A percentile compares a stretch with the other conserved stretches of the same genome.
phyloP scores from a whole-genome alignment of 2,113 vertebrate genomes.

The Columba livia region DNA sequence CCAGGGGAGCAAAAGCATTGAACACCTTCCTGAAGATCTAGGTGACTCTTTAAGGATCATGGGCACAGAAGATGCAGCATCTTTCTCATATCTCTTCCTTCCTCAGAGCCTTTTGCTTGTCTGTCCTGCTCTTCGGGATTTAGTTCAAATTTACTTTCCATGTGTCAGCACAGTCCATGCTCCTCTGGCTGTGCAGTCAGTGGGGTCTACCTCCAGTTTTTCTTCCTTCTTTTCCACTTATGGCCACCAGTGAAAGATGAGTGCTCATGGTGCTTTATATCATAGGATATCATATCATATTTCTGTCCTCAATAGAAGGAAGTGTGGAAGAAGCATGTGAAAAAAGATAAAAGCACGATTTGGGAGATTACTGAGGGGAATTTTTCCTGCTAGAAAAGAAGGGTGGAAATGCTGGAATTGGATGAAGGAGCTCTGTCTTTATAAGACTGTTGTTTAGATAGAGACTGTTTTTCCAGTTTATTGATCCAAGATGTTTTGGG shows the following conservation, averaged over 20 bases:
- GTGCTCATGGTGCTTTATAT: neutral
- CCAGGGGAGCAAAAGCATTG: neutral
- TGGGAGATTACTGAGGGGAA: neutral
- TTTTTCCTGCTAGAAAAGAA: neutral
- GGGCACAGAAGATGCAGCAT: neutral
- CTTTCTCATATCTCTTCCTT: neutral
- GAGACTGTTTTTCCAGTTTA: neutral
- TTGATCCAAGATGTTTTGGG: neutral
- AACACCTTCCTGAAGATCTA: neutral
- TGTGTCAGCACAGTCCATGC: neutral
- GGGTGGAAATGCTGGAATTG: neutral
- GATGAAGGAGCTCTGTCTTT: neutral
- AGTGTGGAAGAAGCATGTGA: neutral
- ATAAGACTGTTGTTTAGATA: neutral
- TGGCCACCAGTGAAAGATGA: neutral
- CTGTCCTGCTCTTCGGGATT: neutral
- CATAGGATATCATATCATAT: neutral
- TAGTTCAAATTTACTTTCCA: neutral
- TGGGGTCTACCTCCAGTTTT: neutral
- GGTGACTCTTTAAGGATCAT: neutral
- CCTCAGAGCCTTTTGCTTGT: neutral
- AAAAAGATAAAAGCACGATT: neutral
- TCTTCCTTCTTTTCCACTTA: neutral
- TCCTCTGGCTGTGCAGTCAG: neutral
- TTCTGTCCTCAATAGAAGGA: neutral